phyloP scores from a whole-genome alignment of 2,113 vertebrate genomes.

The Tylochromis polylepis region DNA sequence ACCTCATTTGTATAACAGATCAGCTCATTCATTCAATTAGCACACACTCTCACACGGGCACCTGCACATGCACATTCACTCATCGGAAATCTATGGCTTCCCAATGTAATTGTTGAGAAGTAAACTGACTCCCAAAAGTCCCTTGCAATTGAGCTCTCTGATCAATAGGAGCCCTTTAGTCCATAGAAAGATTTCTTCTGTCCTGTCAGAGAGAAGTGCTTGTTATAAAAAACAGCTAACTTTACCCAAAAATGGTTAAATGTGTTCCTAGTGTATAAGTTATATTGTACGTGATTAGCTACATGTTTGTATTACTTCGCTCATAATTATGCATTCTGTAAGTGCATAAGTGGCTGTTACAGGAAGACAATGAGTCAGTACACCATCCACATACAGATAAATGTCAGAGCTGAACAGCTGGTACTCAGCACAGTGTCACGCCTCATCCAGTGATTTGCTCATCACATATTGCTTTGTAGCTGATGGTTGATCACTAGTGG shows the following conservation, averaged over 20 bases:
- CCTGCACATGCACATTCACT: conserved; percentile 2
- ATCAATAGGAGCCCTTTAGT: conserved; percentile 24
- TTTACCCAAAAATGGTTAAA: not conserved
- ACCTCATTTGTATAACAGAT: conserved; percentile 82
- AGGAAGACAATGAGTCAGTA: not conserved
- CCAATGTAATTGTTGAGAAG: conserved; percentile 35
- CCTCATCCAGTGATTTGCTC: not conserved
- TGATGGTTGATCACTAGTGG: not conserved
- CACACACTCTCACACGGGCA: conserved; percentile 35
- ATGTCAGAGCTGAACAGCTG: not conserved
- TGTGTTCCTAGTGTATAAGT: not conserved
- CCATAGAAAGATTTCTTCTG: not conserved
- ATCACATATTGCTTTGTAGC: not conserved
- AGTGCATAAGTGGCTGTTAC: not conserved
- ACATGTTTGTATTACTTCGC: not conserved
- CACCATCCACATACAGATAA: not conserved
- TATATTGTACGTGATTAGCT: not conserved
- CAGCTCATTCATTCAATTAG: conserved; percentile 81
- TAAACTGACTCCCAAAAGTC: conserved; percentile 21
- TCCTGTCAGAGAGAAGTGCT: not conserved
- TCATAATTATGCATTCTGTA: not conserved
- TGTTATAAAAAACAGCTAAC: not conserved
- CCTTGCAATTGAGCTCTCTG: not conserved
- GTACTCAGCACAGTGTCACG: not conserved
- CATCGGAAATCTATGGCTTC: conserved; percentile 39